Base-by-base conservation (phyloP, 2,888 invertebrate genomes). In the Argyresthia goedartella region DNA sequence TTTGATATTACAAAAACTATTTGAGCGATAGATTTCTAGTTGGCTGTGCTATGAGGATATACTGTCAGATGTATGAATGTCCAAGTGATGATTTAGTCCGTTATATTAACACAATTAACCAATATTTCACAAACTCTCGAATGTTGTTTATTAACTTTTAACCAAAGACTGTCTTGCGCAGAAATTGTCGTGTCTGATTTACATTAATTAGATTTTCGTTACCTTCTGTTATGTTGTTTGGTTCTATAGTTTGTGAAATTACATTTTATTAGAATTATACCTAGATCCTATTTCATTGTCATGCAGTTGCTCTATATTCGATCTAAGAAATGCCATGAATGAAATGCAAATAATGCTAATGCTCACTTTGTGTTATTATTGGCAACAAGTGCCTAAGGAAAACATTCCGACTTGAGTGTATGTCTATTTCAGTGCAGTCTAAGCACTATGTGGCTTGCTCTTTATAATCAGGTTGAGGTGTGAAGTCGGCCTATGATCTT, bases 1-100 rank as follows among this genome's bases (percentile, higher is more conserved):
- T 86, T 86, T 84, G 74, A 86, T 86, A 86, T 86, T 86, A 86
- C 85, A 85, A 85, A 73, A 77, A 81, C 85, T 84, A 71, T 67
- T 65, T 69, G 73, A 71, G 79, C 79, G 72, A 70, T 75, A 73
- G 73, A 76, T 82, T 81, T 76, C 45, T 82, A 81, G 82, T 84
- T 73, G 79, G 84, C 84, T 84, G 81, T 82, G 82, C 79, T 76
- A 78, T 76, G 76, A 81, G 77, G 79, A 81, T 76, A 71, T 67
- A 68, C 69, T 84, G 81, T 81, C 81, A 75, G 77, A 84, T 72
- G 76, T 81, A 81, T 81, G 81, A 81, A 82, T 85, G 84, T 80
- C 69, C 72, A 76, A 81, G 76, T 80, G 76, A 81, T 79, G 72
- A 80, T 47, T 60, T 84, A 85, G 81, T 70, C 58, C 2, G 68